These are phyloP conservation scores for Drosophila orosa DNA, from an alignment of 1,140 invertebrate species.

Conservation along the genomic window DNA sequence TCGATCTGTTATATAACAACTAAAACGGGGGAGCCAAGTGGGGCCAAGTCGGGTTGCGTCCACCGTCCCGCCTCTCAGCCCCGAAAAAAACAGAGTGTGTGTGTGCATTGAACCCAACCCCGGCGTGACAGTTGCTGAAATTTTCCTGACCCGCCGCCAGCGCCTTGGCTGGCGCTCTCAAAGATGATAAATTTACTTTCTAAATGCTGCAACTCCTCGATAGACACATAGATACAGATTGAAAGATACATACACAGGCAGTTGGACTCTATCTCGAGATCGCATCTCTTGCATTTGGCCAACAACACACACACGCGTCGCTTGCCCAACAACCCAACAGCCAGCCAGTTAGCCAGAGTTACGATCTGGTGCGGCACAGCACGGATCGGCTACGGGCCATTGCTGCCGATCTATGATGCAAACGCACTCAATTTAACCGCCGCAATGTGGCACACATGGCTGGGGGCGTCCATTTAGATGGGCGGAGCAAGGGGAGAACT, in stretches of 20 bases:
- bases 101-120: constrained; percentile 72
- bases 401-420: constrained; percentile 65
- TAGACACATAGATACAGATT: constrained; percentile 23
- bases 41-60: constrained; percentile 22
- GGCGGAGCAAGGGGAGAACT: constrained; percentile 6
- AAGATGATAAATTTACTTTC: constrained; percentile 73
- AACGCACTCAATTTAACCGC: constrained; percentile 55
- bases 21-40: constrained; percentile 28
- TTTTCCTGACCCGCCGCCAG: constrained; percentile 65
- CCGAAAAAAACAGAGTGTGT: constrained; percentile 21
- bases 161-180: not conserved
- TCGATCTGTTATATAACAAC: constrained; percentile 77
- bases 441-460: constrained; percentile 37
- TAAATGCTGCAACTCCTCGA: constrained; percentile 63
- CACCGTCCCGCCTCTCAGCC: constrained; percentile 8
- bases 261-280: constrained; percentile 46
- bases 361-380: constrained; percentile 64
- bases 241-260: constrained; percentile 18
- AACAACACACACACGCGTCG: constrained; percentile 48
- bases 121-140: constrained; percentile 72
- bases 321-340: constrained; percentile 72
- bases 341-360: constrained; percentile 45
- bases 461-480: constrained; percentile 5
- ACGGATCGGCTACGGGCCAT: constrained; percentile 35
- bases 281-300: constrained; percentile 73